These are phyloP conservation scores for Dinoponera quadriceps DNA, from an alignment of 1,140 invertebrate species.

Conservation along the genomic window DNA sequence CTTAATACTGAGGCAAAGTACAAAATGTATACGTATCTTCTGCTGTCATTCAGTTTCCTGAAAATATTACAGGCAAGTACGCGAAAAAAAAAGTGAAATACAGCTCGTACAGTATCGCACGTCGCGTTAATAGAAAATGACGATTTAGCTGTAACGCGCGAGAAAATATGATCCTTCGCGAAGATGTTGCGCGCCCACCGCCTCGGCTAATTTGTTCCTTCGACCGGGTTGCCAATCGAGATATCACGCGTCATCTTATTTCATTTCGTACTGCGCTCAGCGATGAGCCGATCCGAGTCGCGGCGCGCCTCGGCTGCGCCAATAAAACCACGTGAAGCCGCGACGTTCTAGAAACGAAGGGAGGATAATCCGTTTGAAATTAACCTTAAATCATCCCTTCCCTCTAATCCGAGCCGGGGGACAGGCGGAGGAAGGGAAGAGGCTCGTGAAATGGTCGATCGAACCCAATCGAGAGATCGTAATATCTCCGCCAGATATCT, in stretches of 20 bases:
- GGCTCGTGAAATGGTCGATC: conserved; percentile 73
- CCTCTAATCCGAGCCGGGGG: conserved; percentile 63
- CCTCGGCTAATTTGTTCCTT: neutral
- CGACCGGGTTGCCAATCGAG: conserved; percentile 23
- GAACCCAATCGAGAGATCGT: conserved; percentile 74
- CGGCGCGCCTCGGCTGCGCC: conserved; percentile 15
- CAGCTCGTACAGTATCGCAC: neutral
- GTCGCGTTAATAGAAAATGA: neutral
- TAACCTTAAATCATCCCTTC: conserved; percentile 74
- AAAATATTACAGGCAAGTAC: too few species aligned
- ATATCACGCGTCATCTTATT: conserved; percentile 19
- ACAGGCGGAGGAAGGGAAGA: conserved; percentile 15
- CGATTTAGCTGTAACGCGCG: neutral
- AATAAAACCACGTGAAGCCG: conserved; percentile 37
- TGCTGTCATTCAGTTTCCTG: too few species aligned
- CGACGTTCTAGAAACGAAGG: conserved; percentile 44
- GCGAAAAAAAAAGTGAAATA: too few species aligned
- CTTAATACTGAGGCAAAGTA: too few species aligned
- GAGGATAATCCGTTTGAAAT: conserved; percentile 73
- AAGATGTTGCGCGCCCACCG: neutral
- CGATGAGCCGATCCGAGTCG: conserved; percentile 21
- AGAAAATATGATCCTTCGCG: neutral
- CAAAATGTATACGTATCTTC: too few species aligned
- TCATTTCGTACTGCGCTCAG: neutral
- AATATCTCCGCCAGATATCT: conserved; percentile 74